Evolutionary conservation across 1,140 invertebrate species (phyloP).

Genomic region (Drosophila trapezifrons): DNA sequence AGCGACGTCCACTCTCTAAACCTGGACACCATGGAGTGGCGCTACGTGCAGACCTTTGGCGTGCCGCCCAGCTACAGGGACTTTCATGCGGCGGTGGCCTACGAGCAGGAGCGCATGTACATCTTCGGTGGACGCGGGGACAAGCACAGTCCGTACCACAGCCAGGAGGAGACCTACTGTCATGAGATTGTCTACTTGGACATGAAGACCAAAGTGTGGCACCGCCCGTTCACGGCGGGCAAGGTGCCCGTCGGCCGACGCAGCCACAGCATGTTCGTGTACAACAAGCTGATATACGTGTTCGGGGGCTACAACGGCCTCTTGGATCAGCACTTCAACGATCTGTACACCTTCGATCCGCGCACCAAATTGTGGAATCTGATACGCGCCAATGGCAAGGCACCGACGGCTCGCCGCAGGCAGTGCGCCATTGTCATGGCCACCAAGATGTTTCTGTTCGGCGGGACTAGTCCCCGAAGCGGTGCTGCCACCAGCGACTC

Average conservation of each 20-base stretch:
- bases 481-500: not conserved
- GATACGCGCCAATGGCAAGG: slow-evolving; percentile 86
- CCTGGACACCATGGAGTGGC: slow-evolving; percentile 90
- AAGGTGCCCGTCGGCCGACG: slow-evolving; percentile 89
- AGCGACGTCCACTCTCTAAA: slow-evolving; percentile 91
- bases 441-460: slow-evolving; percentile 91
- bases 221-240: slow-evolving; percentile 86
- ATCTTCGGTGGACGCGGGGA: slow-evolving; percentile 94
- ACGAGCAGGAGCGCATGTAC: slow-evolving; percentile 89
- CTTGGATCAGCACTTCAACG: slow-evolving; percentile 91
- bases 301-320: slow-evolving; percentile 95
- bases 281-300: slow-evolving; percentile 91
- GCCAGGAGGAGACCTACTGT: slow-evolving; percentile 90
- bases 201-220: slow-evolving; percentile 89
- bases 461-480: slow-evolving; percentile 90
- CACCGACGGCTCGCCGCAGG: slow-evolving; percentile 89
- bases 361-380: slow-evolving; percentile 87
- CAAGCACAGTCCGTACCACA: slow-evolving; percentile 87
- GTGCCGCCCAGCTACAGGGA: slow-evolving; percentile 90
- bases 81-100: slow-evolving; percentile 94
- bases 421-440: slow-evolving; percentile 91
- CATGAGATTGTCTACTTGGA: slow-evolving; percentile 91
- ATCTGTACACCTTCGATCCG: slow-evolving; percentile 90
- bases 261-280: slow-evolving; percentile 94
- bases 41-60: slow-evolving; percentile 86